Conservation (phyloP, 2,888 invertebrate species). For the Diplazon laetatorius region DNA sequence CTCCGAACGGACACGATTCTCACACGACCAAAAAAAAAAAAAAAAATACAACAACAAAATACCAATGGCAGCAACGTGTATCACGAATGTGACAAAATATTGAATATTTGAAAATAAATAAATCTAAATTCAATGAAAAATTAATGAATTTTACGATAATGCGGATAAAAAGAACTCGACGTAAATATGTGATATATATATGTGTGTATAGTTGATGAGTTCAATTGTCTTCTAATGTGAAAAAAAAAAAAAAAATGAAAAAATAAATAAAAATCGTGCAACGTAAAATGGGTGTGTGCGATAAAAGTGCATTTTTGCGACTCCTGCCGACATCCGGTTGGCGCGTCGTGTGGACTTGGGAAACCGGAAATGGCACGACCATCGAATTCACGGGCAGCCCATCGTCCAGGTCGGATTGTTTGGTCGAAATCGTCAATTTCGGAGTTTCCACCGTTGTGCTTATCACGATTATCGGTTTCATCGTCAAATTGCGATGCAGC, state of each 20-base stretch:
- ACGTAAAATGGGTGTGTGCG: conserved; percentile 59
- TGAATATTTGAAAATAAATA: background rate
- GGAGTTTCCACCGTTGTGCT: conserved; percentile 59
- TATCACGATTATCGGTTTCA: conserved; percentile 58
- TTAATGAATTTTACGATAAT: background rate
- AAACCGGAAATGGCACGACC: conserved; percentile 68
- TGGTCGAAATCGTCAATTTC: conserved; percentile 70
- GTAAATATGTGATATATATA: too few species aligned
- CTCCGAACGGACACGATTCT: too few species aligned
- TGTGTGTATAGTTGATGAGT: too few species aligned
- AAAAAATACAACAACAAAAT: too few species aligned
- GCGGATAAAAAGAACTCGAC: background rate
- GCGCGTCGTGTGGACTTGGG: conserved; percentile 69
- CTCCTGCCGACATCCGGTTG: conserved; percentile 66
- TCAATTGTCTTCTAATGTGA: too few species aligned
- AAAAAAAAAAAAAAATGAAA: conserved; percentile 21
- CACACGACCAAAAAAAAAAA: background rate
- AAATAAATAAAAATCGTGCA: conserved; percentile 42
- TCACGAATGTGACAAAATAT: background rate
- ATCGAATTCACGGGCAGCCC: conserved; percentile 65
- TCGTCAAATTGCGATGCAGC: conserved; percentile 67
- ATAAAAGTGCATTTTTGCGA: conserved; percentile 66
- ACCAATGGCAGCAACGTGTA: background rate
- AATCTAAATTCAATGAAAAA: background rate
- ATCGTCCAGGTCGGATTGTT: conserved; percentile 66